These are phyloP conservation scores for Lonchura striata DNA, from an alignment of 2,113 vertebrate species.

Conservation along the genomic window DNA sequence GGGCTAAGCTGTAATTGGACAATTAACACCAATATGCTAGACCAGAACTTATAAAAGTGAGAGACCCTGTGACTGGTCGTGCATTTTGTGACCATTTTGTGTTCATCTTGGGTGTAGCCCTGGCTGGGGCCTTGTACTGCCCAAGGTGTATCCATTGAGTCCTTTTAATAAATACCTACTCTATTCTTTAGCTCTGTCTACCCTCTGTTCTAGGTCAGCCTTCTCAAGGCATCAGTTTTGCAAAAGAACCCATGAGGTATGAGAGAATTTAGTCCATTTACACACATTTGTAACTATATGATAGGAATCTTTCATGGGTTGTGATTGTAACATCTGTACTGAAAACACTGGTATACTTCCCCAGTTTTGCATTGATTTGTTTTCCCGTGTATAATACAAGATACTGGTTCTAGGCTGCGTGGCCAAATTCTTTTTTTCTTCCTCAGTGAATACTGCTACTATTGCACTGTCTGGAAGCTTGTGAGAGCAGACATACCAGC, in stretches of 20 bases:
- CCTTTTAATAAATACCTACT: background rate
- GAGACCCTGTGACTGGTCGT: background rate
- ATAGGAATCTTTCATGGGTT: background rate
- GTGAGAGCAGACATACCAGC: background rate
- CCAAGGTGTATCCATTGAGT: background rate
- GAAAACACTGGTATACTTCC: background rate
- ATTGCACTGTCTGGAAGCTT: constrained; percentile 7
- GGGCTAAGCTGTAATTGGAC: background rate
- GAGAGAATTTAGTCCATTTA: background rate
- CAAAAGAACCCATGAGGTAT: background rate
- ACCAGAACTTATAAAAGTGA: background rate
- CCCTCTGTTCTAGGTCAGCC: background rate
- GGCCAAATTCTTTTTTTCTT: background rate
- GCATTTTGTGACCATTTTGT: background rate
- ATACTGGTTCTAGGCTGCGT: background rate
- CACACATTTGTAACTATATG: background rate
- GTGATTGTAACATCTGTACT: background rate
- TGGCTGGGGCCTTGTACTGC: background rate
- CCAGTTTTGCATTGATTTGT: background rate
- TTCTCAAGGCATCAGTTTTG: background rate
- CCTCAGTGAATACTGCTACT: background rate
- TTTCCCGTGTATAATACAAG: background rate
- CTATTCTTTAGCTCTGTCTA: background rate
- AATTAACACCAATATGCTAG: background rate
- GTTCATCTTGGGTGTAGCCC: background rate